Evolutionary conservation across 92 coral and sea anemone species (phyloP).

Genomic region (Ricordea florida): DNA sequence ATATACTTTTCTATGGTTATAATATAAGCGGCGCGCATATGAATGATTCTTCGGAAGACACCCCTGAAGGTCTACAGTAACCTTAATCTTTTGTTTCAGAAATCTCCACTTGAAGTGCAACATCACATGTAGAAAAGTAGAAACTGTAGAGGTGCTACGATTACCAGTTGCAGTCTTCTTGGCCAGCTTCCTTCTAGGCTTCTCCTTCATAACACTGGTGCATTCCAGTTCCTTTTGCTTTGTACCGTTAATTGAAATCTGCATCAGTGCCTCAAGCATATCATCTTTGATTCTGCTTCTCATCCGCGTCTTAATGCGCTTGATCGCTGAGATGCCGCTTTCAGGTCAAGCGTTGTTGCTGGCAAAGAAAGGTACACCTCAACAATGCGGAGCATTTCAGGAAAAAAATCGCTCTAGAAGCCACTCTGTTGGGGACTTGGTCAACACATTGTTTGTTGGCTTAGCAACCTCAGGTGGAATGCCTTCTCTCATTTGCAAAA

Average conservation of each 20-base stretch:
- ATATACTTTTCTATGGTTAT: no score
- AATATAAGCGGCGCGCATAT: no score
- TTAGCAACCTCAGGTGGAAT: slow-evolving; percentile 19
- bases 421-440: slow-evolving; percentile 41
- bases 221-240: neutral
- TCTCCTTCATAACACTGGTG: neutral
- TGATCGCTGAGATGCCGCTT: slow-evolving; percentile 28
- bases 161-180: neutral
- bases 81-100: no score
- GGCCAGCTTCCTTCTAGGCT: neutral
- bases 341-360: slow-evolving; percentile 26
- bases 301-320: slow-evolving; percentile 1
- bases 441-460: slow-evolving; percentile 7
- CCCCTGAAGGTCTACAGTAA: no score
- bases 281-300: slow-evolving; percentile 8
- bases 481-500: slow-evolving; percentile 15
- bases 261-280: slow-evolving; percentile 9
- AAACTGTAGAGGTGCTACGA: neutral
- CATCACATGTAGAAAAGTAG: no score
- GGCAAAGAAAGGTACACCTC: slow-evolving; percentile 36
- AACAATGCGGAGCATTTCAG: slow-evolving; percentile 9
- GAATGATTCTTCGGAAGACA: no score
- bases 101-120: no score
- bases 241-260: neutral
- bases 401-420: slow-evolving; percentile 14